Evolutionary conservation across 2,113 vertebrate genomes (phyloP).

Genomic region (Gadus macrocephalus): DNA sequence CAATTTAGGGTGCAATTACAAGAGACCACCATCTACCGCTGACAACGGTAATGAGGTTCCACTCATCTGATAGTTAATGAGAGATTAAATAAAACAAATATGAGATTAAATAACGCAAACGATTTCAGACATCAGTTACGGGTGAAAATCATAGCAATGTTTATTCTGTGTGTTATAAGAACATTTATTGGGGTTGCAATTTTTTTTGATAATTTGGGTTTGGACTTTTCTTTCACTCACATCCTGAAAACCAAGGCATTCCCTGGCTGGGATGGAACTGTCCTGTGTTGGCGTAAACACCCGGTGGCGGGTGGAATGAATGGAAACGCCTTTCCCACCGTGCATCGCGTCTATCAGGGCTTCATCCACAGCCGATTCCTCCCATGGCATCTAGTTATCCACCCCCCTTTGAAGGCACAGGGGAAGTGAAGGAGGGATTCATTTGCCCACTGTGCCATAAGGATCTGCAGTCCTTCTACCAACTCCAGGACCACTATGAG

Average conservation of each 20-base stretch:
- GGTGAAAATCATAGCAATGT: too few relatives aligned
- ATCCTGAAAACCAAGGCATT: neutral
- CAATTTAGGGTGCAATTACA: too few relatives aligned
- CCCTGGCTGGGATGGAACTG: slow-evolving; percentile 35
- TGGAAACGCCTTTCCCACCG: slow-evolving; percentile 11
- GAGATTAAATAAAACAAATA: too few relatives aligned
- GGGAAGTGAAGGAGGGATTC: slow-evolving; percentile 91
- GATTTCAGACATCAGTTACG: too few relatives aligned
- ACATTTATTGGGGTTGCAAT: too few relatives aligned
- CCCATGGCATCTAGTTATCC: slow-evolving; percentile 83
- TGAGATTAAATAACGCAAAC: too few relatives aligned
- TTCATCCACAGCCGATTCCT: slow-evolving; percentile 4
- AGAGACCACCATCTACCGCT: too few relatives aligned
- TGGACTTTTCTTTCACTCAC: neutral
- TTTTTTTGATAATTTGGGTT: too few relatives aligned
- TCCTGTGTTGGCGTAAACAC: slow-evolving; percentile 21
- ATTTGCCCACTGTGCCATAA: slow-evolving; percentile 92
- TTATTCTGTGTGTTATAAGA: too few relatives aligned
- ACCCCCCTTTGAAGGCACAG: slow-evolving; percentile 79
- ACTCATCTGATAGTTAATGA: too few relatives aligned
- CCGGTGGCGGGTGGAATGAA: slow-evolving; percentile 36
- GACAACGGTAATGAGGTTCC: too few relatives aligned
- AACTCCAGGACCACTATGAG: slow-evolving; percentile 92
- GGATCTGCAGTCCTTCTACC: slow-evolving; percentile 93
- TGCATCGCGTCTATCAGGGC: slow-evolving; percentile 9